Base-by-base conservation (phyloP, 2,113 vertebrate genomes). In the Crotalus helleri region DNA sequence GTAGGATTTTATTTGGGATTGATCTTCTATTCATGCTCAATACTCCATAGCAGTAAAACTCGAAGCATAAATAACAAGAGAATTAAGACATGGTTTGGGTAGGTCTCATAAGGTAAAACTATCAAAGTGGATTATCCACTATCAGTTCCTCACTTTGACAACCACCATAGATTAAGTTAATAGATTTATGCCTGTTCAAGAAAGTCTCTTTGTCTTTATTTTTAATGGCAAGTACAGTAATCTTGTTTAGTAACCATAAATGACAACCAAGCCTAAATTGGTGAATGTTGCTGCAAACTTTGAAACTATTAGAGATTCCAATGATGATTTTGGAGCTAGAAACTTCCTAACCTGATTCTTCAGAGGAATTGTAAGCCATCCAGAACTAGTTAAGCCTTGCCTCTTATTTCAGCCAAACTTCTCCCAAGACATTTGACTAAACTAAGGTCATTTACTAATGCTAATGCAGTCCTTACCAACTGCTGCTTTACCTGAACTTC, bases 141-240 rank as follows among this genome's bases (percentile, higher is more conserved):
- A 26, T 59, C 21, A 24, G 8, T 59, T 59, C 54, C 39, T 89
- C 15, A 19, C 4, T 54, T 39, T 81, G 53, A 39, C 39, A 55
- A 89, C 21, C n/a, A 93, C 90, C 86, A 85, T 39, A 33, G 29
- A 44, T 12, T 92, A 7, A 64, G 17, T 81, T 33, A 59, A 69
- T 29, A 81, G 91, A 24, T 55, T 26, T 46, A 90, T 29, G 5
- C 92, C 53, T 95, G 85, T 89, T 33, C 54, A 93, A 94, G 89
- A 86, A 93, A 4, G 33, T 13, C 13, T 51, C 58, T 64, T 92
- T 92, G 91, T 15, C 21, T 49, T 46, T 26, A 0, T 87, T 90
- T 86, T 90, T 93, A 69, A 7, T 91, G 90, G 58, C 58, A 59
- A 59, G 58, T 59, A 26, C 8, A 59, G 8, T 59, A 59, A 2